Evolutionary conservation across 2,888 invertebrate species (phyloP).

Genomic region (Apamea crenata): DNA sequence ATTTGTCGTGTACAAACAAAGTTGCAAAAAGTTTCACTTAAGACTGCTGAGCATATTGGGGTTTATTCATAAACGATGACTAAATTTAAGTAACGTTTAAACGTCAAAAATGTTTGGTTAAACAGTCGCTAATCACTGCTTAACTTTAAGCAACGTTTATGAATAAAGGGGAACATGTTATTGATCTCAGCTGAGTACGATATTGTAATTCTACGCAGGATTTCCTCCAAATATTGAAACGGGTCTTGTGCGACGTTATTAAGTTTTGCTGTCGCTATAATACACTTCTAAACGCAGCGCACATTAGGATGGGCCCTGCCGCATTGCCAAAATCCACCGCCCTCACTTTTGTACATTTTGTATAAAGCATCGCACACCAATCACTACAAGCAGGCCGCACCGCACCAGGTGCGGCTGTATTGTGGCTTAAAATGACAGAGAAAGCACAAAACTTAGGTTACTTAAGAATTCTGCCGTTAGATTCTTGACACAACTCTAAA

Average conservation of each 20-base stretch:
- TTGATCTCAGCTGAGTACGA: no score
- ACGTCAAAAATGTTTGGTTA: no score
- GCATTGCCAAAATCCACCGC: not conserved
- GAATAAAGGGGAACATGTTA: no score
- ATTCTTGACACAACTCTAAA: conserved; percentile 75
- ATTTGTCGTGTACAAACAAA: no score
- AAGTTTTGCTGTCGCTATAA: not conserved
- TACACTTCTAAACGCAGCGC: not conserved
- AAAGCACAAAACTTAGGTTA: not conserved
- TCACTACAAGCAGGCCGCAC: no score
- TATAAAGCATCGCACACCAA: not conserved
- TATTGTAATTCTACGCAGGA: not conserved
- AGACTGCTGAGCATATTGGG: no score
- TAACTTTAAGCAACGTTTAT: no score
- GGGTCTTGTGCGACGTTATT: not conserved
- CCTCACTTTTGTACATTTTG: not conserved
- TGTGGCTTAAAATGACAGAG: not conserved
- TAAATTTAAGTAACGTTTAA: no score
- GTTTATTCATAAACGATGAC: no score
- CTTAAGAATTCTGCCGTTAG: not conserved
- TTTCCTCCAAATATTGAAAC: not conserved
- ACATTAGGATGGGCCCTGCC: not conserved
- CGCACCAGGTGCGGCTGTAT: no score
- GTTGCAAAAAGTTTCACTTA: no score
- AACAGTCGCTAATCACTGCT: no score